Evolutionary conservation across 1,140 invertebrate genomes (phyloP).

Genomic region (Euura lappo): DNA sequence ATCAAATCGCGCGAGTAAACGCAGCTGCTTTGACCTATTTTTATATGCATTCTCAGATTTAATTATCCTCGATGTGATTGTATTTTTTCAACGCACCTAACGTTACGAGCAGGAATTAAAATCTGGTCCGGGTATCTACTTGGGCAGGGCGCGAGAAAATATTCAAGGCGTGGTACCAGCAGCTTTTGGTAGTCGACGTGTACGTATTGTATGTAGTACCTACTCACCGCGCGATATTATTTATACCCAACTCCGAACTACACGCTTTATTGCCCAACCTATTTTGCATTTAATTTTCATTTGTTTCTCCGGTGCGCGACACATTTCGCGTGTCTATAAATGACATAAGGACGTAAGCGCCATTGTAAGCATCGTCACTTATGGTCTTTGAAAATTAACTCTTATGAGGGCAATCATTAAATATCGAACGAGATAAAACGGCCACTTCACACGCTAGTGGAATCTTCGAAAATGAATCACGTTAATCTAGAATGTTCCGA

Average conservation of each 20-base stretch:
- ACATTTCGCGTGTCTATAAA: too few relatives aligned
- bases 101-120: neutral
- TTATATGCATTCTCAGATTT: neutral
- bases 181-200: neutral
- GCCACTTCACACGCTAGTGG: too few relatives aligned
- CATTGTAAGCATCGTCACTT: too few relatives aligned
- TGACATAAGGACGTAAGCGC: too few relatives aligned
- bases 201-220: neutral
- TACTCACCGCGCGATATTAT: neutral
- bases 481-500: too few relatives aligned
- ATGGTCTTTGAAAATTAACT: too few relatives aligned
- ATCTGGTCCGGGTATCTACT: neutral
- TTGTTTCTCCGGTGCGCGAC: neutral
- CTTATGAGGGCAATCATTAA: too few relatives aligned
- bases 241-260: neutral
- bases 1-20: too few relatives aligned
- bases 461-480: too few relatives aligned
- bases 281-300: constrained; percentile 3
- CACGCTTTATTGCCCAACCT: neutral
- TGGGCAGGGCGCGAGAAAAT: neutral
- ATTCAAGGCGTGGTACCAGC: constrained; percentile 1
- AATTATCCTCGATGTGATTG: constrained; percentile 3
- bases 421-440: too few relatives aligned
- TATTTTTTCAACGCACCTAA: neutral
- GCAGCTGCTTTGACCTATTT: too few relatives aligned